Evolutionary conservation across 2,113 vertebrate species (phyloP).

Genomic region (Amia ocellicauda): DNA sequence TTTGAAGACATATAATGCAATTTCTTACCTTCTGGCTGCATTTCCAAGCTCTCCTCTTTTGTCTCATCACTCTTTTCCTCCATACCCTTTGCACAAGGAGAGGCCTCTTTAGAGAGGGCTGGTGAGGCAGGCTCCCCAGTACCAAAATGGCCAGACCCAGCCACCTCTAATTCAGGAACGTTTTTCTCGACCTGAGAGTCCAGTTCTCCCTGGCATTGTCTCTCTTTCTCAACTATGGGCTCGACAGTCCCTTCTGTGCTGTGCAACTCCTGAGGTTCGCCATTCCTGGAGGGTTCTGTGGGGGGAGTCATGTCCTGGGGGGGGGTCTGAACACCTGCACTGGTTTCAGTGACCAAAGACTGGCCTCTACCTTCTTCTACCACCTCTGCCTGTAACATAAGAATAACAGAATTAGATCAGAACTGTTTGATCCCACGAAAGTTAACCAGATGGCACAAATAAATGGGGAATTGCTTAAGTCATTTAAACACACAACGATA

Average conservation of each 20-base stretch:
- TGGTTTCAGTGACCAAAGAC: conserved; percentile 5
- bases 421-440: too few species aligned
- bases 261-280: neutral
- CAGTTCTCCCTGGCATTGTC: conserved; percentile 17
- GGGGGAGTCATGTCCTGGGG: neutral
- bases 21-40: conserved; percentile 68
- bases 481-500: too few species aligned
- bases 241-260: neutral
- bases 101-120: conserved; percentile 17
- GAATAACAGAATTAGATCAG: too few species aligned
- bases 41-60: conserved; percentile 70
- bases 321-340: neutral
- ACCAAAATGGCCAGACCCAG: conserved; percentile 14
- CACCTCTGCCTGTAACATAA: conserved; percentile 23
- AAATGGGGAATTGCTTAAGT: too few species aligned
- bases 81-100: conserved; percentile 14
- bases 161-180: conserved; percentile 20
- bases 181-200: conserved; percentile 28
- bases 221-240: neutral
- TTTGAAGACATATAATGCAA: too few species aligned
- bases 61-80: conserved; percentile 72
- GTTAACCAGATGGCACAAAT: too few species aligned
- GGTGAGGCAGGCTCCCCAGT: conserved; percentile 31
- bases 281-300: neutral
- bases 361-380: conserved; percentile 9